A percentile compares a stretch with the other conserved stretches of the same genome.
Evolutionary conservation across 2,113 vertebrate species (phyloP).

Genomic region (Scalopus aquaticus): DNA sequence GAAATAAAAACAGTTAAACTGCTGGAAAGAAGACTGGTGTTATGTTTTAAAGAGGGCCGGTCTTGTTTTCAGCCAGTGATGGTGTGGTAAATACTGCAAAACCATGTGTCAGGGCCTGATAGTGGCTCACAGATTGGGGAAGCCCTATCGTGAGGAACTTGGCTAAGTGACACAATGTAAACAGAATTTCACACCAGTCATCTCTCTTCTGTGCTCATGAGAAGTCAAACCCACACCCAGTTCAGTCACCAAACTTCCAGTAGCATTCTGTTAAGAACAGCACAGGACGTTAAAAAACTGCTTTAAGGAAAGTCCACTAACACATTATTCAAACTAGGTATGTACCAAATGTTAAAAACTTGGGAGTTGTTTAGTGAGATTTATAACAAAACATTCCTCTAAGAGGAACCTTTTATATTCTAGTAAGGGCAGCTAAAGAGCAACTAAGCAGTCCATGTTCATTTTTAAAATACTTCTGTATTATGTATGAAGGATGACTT

Average conservation of each 20-base stretch:
- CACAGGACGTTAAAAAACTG: neutral
- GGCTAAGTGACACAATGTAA: neutral
- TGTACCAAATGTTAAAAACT: neutral
- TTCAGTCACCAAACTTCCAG: slow-evolving; percentile 28
- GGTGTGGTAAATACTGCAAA: slow-evolving; percentile 39
- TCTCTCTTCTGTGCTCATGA: neutral
- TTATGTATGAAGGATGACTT: neutral
- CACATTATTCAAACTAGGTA: neutral
- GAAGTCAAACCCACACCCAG: neutral
- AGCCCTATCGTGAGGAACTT: slow-evolving; percentile 55
- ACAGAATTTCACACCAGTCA: neutral
- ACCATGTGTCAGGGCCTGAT: slow-evolving; percentile 48
- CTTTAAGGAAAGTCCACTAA: neutral
- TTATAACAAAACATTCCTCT: neutral
- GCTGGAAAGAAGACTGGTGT: neutral
- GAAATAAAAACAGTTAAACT: neutral
- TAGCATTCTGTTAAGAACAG: slow-evolving; percentile 8
- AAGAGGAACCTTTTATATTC: neutral
- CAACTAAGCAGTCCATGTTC: neutral
- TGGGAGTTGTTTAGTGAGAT: neutral
- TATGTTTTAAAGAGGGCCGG: neutral
- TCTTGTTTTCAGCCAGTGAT: slow-evolving; percentile 40
- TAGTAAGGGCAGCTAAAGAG: neutral
- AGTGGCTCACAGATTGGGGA: neutral
- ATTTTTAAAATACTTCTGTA: neutral